phyloP scores from a whole-genome alignment of 2,113 vertebrate genomes.

The human (Homo sapiens) region GRCh38 chr3:185090001-185090500 shows the following conservation, averaged over 20 bases:
- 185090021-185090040: neutral
- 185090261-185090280: neutral
- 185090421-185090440: slow-evolving; percentile 38
- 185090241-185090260: neutral
- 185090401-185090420: slow-evolving; percentile 16
- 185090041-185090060: neutral
- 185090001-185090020: neutral
- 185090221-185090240: neutral
- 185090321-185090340: neutral
- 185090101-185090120: neutral
- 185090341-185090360: neutral
- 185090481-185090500: slow-evolving; percentile 21
- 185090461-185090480: slow-evolving; percentile 48
- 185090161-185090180: neutral
- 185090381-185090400: neutral
- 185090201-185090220: neutral
- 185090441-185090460: neutral
- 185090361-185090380: neutral
- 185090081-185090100: neutral
- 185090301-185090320: neutral
- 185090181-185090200: neutral
- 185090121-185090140: neutral
- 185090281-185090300: neutral
- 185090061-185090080: too few species aligned
- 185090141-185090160: neutral